Conservation (phyloP, 2,888 invertebrate genomes). For the Xanthostigma xanthostigma region DNA sequence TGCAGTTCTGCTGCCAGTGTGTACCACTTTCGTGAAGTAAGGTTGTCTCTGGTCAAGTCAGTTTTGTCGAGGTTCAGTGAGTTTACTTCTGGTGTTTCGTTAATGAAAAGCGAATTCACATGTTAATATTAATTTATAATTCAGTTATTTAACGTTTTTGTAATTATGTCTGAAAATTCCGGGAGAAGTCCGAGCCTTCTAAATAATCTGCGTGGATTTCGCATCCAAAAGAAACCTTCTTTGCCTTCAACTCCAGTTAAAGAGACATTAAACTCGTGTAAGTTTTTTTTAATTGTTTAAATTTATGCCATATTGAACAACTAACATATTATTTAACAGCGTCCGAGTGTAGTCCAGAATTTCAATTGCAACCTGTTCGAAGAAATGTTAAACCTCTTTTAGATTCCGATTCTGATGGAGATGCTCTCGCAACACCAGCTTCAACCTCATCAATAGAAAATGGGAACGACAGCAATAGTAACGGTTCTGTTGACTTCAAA, state of each 20-base stretch:
- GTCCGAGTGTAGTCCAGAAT: slow-evolving; percentile 12
- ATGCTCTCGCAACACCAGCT: slow-evolving; percentile 12
- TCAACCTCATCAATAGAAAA: slow-evolving; percentile 4
- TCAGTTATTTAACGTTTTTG: too few relatives aligned
- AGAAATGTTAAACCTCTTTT: slow-evolving; percentile 20
- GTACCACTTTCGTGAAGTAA: too few relatives aligned
- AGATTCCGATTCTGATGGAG: slow-evolving; percentile 39
- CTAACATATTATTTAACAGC: slow-evolving; percentile 9
- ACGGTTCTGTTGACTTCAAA: slow-evolving; percentile 6
- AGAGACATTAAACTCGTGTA: slow-evolving; percentile 19
- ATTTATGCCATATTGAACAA: not conserved
- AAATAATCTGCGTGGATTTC: slow-evolving; percentile 49
- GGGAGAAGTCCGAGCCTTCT: slow-evolving; percentile 40
- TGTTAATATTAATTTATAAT: too few relatives aligned
- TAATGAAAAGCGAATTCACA: too few relatives aligned
- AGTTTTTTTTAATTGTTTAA: slow-evolving; percentile 8
- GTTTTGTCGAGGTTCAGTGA: too few relatives aligned
- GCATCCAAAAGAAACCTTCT: slow-evolving; percentile 46
- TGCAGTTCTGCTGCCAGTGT: too few relatives aligned
- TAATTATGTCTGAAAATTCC: slow-evolving; percentile 24
- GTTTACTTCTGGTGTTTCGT: too few relatives aligned
- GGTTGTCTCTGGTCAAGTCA: too few relatives aligned
- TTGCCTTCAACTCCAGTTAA: slow-evolving; percentile 21
- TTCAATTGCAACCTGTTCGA: slow-evolving; percentile 6
- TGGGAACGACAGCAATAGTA: slow-evolving; percentile 6